A percentile compares a stretch with the other conserved stretches of the same genome.
Conservation (phyloP, 2,888 invertebrate genomes). For the Drosophila tanythrix region DNA sequence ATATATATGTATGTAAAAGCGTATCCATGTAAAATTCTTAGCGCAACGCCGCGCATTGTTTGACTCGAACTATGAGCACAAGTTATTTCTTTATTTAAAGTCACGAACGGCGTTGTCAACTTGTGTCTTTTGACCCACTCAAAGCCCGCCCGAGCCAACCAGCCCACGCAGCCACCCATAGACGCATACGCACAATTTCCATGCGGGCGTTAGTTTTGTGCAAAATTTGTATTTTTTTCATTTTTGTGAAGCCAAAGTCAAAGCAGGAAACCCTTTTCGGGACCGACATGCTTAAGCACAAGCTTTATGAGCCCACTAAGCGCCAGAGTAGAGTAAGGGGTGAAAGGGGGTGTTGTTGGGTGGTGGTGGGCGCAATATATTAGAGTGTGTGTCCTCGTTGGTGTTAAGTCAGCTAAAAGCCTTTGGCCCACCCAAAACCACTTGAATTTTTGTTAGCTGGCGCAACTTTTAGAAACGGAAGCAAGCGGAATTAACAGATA, state of each 20-base stretch:
- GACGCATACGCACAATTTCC: slow-evolving; percentile 65
- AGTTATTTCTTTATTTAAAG: slow-evolving; percentile 79
- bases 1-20: slow-evolving; percentile 40
- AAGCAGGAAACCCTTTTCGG: slow-evolving; percentile 72
- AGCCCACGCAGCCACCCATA: slow-evolving; percentile 6
- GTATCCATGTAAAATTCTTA: slow-evolving; percentile 66
- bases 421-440: slow-evolving; percentile 60
- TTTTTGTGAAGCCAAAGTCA: slow-evolving; percentile 44
- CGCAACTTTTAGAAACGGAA: slow-evolving; percentile 74
- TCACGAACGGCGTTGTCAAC: slow-evolving; percentile 62
- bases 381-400: slow-evolving; percentile 55
- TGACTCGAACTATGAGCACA: slow-evolving; percentile 68
- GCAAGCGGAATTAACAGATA: slow-evolving; percentile 65
- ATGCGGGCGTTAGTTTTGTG: slow-evolving; percentile 57
- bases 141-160: slow-evolving; percentile 6
- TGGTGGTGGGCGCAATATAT: slow-evolving; percentile 53
- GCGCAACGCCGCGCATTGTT: slow-evolving; percentile 72
- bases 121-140: slow-evolving; percentile 55
- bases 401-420: slow-evolving; percentile 79
- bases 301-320: slow-evolving; percentile 72
- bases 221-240: slow-evolving; percentile 23
- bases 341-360: background rate
- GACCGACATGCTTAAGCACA: slow-evolving; percentile 72
- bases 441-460: slow-evolving; percentile 68
- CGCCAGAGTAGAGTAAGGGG: slow-evolving; percentile 1